Evolutionary conservation across 1,140 invertebrate genomes (phyloP), one percentile per base, ranked within the genome.

Genomic region (Hermetia illucens): DNA sequence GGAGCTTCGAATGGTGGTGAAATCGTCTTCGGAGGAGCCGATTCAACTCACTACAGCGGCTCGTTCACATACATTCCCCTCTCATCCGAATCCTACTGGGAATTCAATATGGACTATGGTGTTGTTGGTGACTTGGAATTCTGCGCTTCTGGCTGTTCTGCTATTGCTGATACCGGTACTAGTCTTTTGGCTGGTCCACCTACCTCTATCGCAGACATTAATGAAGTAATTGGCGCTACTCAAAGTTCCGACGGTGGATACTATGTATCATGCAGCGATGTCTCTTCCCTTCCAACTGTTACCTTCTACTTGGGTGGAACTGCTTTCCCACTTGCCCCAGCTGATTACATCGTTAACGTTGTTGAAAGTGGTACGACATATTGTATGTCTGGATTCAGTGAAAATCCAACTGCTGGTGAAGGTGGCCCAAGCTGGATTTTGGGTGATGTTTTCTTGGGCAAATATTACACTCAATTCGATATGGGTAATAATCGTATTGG

Each of bases 161-260:
- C 75, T 18, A 81, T 85, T 49, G 79, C 78, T 43, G 81, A 84
- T 53, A 84, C 82, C 27, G 81, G 81, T 12, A 86, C 82, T 34
- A 78, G 74, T 16, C 60, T 86, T 3, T 68, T 84, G 41, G 77
- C 75, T 44, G 82, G 77, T 6, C 82, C 81, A 1, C 50, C 27
- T 5, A 32, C 5, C 35, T 34, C 30, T 24, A 53, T 46, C 30
- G 17, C 16, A 2, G 33, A 27, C 21, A 45, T 55, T 8, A 40
- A 44, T 16, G 52, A 45, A n/a, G n/a, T n/a, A n/a, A n/a, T n/a
- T n/a, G n/a, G n/a, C n/a, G n/a, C n/a, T n/a, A n/a, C 45, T 5
- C 51, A n/a, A n/a, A n/a, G n/a, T n/a, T n/a, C n/a, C n/a, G n/a
- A n/a, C n/a, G 19, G 46, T 3, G 39, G 39, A 8, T 42, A 49